phyloP scores from a whole-genome alignment of 2,888 invertebrate genomes.

The Nomada fabriciana region DNA sequence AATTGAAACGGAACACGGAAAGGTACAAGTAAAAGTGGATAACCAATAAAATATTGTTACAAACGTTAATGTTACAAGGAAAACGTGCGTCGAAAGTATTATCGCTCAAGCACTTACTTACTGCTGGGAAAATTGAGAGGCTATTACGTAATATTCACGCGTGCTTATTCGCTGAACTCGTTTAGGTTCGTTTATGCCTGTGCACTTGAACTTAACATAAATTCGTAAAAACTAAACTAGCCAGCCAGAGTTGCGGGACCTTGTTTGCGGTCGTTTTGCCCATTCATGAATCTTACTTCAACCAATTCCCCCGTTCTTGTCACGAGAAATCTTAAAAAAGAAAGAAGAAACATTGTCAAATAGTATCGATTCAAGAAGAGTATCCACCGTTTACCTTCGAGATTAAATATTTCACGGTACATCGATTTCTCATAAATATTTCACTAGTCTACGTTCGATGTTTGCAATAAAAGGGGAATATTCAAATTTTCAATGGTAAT shows the following conservation, averaged over 20 bases:
- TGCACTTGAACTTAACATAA: constrained; percentile 52
- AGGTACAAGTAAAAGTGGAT: not conserved
- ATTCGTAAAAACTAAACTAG: constrained; percentile 25
- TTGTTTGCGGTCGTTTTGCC: constrained; percentile 41
- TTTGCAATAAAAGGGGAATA: too few species aligned
- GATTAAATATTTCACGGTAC: too few species aligned
- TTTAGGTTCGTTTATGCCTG: constrained; percentile 1
- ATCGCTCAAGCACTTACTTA: too few species aligned
- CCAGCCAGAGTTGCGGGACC: constrained; percentile 29
- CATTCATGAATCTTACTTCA: constrained; percentile 30
- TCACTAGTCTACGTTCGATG: too few species aligned
- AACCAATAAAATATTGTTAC: not conserved
- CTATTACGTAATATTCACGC: not conserved
- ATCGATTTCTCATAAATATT: too few species aligned
- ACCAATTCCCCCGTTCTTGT: not conserved
- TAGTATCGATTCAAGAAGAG: too few species aligned
- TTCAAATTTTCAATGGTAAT: too few species aligned
- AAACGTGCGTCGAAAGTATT: not conserved
- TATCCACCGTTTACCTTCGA: too few species aligned
- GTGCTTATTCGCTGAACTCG: not conserved
- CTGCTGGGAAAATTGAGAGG: not conserved
- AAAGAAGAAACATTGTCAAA: too few species aligned
- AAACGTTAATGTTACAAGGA: not conserved
- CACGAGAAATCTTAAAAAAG: too few species aligned
- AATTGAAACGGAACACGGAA: not conserved